phyloP scores from a whole-genome alignment of 2,797 vertebrate genomes.

The Mus caroli region DNA sequence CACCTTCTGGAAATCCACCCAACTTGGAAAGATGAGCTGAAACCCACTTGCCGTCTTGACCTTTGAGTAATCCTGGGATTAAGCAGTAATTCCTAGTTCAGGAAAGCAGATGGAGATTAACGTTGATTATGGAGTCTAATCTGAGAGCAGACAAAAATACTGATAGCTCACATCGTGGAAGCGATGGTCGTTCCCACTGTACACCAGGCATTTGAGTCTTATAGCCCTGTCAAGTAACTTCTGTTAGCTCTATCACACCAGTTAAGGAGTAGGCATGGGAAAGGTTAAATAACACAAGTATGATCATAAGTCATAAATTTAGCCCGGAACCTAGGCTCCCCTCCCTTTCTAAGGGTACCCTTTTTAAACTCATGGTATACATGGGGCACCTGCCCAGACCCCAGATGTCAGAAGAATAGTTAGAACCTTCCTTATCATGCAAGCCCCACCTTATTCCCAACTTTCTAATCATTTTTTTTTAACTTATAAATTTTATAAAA shows the following conservation, averaged over 20 bases:
- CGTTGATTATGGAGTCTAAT: conserved; percentile 76
- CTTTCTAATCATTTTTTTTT: background rate
- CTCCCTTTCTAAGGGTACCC: background rate
- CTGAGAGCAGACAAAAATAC: conserved; percentile 70
- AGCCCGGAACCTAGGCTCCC: background rate
- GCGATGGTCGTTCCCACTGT: background rate
- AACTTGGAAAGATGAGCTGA: conserved; percentile 60
- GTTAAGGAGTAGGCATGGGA: background rate
- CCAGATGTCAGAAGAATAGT: background rate
- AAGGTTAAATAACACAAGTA: background rate
- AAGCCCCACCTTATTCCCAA: background rate
- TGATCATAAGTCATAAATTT: background rate
- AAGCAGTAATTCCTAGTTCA: conserved; percentile 68
- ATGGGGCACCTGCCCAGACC: background rate
- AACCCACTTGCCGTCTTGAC: conserved; percentile 58
- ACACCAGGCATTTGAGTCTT: background rate
- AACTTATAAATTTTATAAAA: background rate
- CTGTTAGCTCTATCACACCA: background rate
- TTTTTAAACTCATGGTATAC: background rate
- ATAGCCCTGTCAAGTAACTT: background rate
- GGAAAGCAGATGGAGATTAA: conserved; percentile 81
- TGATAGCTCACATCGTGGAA: background rate
- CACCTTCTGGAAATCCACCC: background rate
- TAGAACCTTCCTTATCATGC: background rate
- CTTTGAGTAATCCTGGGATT: conserved; percentile 68